Percentiles rank a stretch among this genome's conserved stretches.
phyloP scores from a whole-genome alignment of 2,888 invertebrate species.

The Leucophenga montana region DNA sequence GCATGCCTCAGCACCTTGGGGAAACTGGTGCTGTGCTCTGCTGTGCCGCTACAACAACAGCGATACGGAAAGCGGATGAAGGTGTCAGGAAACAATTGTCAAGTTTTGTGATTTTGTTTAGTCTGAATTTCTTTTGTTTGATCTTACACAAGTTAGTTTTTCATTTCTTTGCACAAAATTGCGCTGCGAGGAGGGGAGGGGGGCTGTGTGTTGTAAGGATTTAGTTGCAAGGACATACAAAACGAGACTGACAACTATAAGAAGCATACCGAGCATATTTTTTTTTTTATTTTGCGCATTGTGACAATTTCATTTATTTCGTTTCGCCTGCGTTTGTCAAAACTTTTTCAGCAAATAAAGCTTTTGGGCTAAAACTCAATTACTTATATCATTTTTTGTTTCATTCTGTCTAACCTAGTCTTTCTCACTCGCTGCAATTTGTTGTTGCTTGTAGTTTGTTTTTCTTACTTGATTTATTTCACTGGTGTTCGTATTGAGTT shows the following conservation, averaged over 20 bases:
- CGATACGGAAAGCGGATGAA: too few relatives aligned
- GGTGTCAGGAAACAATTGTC: background rate
- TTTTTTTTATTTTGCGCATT: background rate
- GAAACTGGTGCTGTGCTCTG: background rate
- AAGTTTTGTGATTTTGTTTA: slow-evolving; percentile 26
- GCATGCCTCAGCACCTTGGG: background rate
- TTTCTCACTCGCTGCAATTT: background rate
- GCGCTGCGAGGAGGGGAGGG: background rate
- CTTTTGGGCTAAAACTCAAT: slow-evolving; percentile 23
- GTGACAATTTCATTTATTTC: slow-evolving; percentile 26
- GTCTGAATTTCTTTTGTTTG: slow-evolving; percentile 2
- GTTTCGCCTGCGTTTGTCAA: slow-evolving; percentile 13
- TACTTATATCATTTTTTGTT: slow-evolving; percentile 12
- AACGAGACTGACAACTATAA: too few relatives aligned
- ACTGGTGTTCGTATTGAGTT: too few relatives aligned
- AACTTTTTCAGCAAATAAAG: slow-evolving; percentile 7
- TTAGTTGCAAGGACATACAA: too few relatives aligned
- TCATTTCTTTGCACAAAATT: background rate
- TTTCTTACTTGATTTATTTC: too few relatives aligned
- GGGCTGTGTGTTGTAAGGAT: background rate
- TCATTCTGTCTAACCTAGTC: background rate
- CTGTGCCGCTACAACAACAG: slow-evolving; percentile 26
- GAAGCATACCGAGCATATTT: background rate
- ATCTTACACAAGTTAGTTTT: slow-evolving; percentile 17
- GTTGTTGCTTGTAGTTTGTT: background rate